These are phyloP conservation scores for Zenarchopterus dispar DNA, from an alignment of 2,797 vertebrate genomes.

Conservation along the genomic window DNA sequence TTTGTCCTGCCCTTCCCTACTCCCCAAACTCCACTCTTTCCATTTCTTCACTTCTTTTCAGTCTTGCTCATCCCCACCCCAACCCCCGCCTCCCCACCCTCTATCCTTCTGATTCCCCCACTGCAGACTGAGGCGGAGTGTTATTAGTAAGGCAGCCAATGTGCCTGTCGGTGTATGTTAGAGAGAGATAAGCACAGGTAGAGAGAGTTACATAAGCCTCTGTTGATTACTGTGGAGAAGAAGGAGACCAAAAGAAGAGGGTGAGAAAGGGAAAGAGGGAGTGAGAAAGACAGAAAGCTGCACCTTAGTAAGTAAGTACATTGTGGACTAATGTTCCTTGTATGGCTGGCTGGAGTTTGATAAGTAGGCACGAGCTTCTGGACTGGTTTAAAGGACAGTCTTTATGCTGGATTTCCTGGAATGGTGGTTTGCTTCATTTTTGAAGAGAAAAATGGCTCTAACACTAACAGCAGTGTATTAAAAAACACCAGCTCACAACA, in stretches of 20 bases:
- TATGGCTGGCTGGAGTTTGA: conserved; percentile 75
- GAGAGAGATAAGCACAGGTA: conserved; percentile 85
- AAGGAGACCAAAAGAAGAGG: conserved; percentile 56
- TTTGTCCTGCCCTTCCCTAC: conserved; percentile 66
- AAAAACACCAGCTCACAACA: conserved; percentile 4
- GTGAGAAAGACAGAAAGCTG: conserved; percentile 73
- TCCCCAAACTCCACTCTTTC: conserved; percentile 42
- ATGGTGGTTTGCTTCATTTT: conserved; percentile 56
- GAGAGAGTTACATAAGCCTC: conserved; percentile 84
- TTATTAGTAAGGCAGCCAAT: conserved; percentile 85
- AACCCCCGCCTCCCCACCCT: conserved; percentile 28
- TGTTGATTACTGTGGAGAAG: conserved; percentile 82
- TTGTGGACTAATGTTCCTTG: conserved; percentile 77
- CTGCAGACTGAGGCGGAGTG: conserved; percentile 64
- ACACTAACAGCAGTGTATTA: conserved; percentile 21
- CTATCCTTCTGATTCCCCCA: conserved; percentile 35
- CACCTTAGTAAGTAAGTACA: conserved; percentile 76
- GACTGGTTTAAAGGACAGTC: conserved; percentile 72
- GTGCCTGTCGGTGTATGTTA: conserved; percentile 81
- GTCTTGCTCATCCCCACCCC: conserved; percentile 33
- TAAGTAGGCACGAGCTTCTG: conserved; percentile 71
- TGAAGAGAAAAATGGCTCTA: conserved; percentile 50
- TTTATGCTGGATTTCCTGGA: conserved; percentile 61
- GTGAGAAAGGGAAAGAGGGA: conserved; percentile 53
- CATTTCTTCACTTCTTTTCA: conserved; percentile 45